A percentile compares a stretch with the other conserved stretches of the same genome.
Evolutionary conservation across 2,797 vertebrate genomes (phyloP).

Genomic region (Stomatorhinus walkeri): DNA sequence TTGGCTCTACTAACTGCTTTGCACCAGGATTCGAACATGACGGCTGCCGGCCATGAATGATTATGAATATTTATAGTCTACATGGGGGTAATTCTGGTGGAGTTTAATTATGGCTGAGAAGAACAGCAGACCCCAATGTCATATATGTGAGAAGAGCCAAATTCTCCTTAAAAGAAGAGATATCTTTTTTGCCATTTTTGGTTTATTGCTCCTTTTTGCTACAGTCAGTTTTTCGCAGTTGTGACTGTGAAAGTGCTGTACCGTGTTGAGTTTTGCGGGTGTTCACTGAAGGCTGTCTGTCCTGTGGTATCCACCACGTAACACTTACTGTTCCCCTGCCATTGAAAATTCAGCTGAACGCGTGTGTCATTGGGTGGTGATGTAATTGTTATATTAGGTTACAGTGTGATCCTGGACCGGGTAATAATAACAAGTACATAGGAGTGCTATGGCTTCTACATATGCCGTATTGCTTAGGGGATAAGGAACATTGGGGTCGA

Average conservation of each 20-base stretch:
- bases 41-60: slow-evolving; percentile 41
- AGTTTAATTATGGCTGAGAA: slow-evolving; percentile 46
- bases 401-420: background rate
- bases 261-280: background rate
- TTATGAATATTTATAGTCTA: slow-evolving; percentile 55
- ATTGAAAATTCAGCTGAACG: background rate
- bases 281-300: background rate
- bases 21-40: slow-evolving; percentile 38
- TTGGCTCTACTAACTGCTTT: slow-evolving; percentile 27
- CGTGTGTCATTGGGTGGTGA: background rate
- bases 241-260: background rate
- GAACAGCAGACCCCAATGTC: slow-evolving; percentile 35
- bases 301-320: background rate
- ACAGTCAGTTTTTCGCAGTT: background rate
- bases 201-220: background rate
- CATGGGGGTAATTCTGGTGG: slow-evolving; percentile 44
- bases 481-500: background rate
- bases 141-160: slow-evolving; percentile 36
- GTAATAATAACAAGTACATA: background rate
- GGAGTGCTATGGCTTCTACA: background rate
- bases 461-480: background rate
- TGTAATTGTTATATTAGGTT: background rate
- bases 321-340: background rate
- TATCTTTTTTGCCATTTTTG: background rate
- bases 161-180: slow-evolving; percentile 25